Base-by-base conservation (phyloP, 2,888 invertebrate genomes). In the Lepidochitona cinerea region DNA sequence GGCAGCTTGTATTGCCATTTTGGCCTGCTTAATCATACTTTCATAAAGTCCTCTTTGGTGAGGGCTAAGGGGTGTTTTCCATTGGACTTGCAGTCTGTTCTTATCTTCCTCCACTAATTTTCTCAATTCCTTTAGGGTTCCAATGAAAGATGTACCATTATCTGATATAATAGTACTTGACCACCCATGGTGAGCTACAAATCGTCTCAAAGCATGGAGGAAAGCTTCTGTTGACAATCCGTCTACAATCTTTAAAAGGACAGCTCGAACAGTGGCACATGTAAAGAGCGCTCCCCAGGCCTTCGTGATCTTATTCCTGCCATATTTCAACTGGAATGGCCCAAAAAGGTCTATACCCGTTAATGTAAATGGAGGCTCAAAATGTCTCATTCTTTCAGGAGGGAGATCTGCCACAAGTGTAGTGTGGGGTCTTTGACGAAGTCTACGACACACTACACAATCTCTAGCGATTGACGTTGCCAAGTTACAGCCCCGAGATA, bases 211-310 rank as follows among this genome's bases (percentile, higher is more conserved):
- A 9, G 75, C 75, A 1, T 41, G 53, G 5, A 73, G 68, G 37
- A 75, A 75, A 5, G 73, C 32, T 1, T n/a, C n/a, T n/a, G n/a
- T n/a, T n/a, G n/a, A n/a, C n/a, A n/a, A n/a, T n/a, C n/a, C n/a
- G n/a, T n/a, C n/a, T n/a, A 70, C 73, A 26, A 75, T 66, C 52
- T 75, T 73, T 32, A 75, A 36, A 66, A 73, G 75, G 5, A 75
- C 35, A 0, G 73, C 75, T 35, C 67, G 52, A 5, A 29, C 54
- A 0, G 37, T 54, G 23, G 67, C 70, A 53, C 75, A 75, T 2
- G 73, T 73, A 37, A 73, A 75, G 5, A 73, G 26, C 1, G 67
- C 70, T n/a, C 70, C 71, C 70, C 71, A 74, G 35, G 74, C 74
- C 14, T 68, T 70, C 18, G 49, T 59, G 12, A 33, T 35, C 65